Base-by-base conservation (phyloP, 1,140 invertebrate genomes). In the Drosophila repleta region DNA sequence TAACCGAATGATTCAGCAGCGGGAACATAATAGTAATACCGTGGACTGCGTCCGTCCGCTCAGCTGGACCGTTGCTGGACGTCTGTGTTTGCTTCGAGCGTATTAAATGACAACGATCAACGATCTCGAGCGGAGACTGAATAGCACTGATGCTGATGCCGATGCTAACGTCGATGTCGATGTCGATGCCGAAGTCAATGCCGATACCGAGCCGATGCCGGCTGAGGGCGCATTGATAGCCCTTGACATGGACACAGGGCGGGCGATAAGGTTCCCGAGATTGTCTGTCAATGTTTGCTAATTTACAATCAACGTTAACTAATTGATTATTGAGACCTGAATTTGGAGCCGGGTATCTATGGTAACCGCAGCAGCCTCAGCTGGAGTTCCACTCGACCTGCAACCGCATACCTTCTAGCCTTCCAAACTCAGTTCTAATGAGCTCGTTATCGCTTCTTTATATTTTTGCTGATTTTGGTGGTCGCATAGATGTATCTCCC, bases 21-120 rank as follows among this genome's bases (percentile, higher is more conserved):
- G 83, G 74, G 60, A 88, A 83, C 83, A 89, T 75, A 13, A n/a
- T 35, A 52, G 32, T 85, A 88, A 76, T 87, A 83, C 73, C 83
- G 18, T 15, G 41, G 51, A 49, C 60, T 15, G 5, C 76, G 79
- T 82, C 73, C 60, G 61, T 74, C 76, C 77, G 73, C 53, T 83
- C 65, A 53, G 62, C 56, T 71, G 66, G 61, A 61, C 68, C 75
- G 68, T 82, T 75, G 66, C 52, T 73, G 71, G 79, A 60, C 71
- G 65, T 79, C 79, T 79, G 83, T 83, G 32, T 8, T 57, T 73
- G 32, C 29, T 57, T 73, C 46, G 55, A 51, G 24, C 56, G 51
- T 37, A 35, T 37, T 35, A 1, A 62, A 48, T 69, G 45, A 63
- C 41, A 35, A 13, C 32, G 32, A 35, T 35, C 32, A 45, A 55